These are phyloP conservation scores for Nomada hirtipes DNA, from an alignment of 2,888 invertebrate species.

Conservation along the genomic window DNA sequence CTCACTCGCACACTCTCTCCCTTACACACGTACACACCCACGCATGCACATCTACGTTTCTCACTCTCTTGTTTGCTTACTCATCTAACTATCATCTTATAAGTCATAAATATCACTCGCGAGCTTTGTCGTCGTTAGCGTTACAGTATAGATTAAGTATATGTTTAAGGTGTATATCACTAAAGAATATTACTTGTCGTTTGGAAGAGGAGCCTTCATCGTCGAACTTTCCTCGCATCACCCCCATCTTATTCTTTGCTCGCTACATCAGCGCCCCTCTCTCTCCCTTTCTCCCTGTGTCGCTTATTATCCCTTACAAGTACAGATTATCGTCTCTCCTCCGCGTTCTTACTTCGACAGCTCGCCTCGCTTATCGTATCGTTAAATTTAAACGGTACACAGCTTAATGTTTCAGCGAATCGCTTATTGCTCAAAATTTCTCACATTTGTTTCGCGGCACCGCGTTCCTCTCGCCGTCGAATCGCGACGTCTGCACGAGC, in stretches of 20 bases:
- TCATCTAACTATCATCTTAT: conserved; percentile 63
- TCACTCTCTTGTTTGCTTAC: conserved; percentile 39
- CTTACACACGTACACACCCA: background rate
- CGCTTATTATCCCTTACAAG: conserved; percentile 12
- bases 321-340: conserved; percentile 36
- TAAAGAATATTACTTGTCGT: conserved; percentile 78
- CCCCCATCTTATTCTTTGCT: background rate
- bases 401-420: conserved; percentile 74
- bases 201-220: conserved; percentile 54
- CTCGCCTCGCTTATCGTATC: conserved; percentile 45
- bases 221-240: background rate
- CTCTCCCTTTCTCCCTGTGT: too few species aligned
- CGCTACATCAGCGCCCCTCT: background rate
- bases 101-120: conserved; percentile 73
- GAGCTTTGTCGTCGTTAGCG: conserved; percentile 70
- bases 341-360: conserved; percentile 16
- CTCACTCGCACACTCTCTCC: background rate
- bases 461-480: conserved; percentile 39
- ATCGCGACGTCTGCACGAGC: conserved; percentile 13
- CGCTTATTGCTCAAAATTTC: conserved; percentile 82
- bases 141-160: conserved; percentile 70
- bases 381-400: conserved; percentile 60
- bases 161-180: conserved; percentile 71
- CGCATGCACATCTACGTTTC: conserved; percentile 1
- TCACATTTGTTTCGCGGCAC: conserved; percentile 63